These are phyloP conservation scores for Pseudanteris insignis DNA, from an alignment of 2,888 invertebrate species.

Conservation along the genomic window DNA sequence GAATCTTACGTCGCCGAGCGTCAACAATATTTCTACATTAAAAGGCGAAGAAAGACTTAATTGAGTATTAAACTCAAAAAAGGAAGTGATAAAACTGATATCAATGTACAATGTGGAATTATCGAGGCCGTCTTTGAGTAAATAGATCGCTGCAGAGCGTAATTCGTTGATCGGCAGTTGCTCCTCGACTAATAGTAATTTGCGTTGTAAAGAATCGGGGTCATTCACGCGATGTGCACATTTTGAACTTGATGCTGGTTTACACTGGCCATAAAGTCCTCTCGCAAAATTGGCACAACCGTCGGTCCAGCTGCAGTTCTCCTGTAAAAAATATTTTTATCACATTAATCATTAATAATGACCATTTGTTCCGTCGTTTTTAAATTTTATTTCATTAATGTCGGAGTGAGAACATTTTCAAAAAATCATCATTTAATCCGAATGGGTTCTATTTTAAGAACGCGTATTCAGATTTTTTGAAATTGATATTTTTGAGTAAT, in stretches of 20 bases:
- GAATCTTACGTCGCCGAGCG: too few relatives aligned
- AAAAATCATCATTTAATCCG: too few relatives aligned
- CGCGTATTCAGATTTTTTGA: too few relatives aligned
- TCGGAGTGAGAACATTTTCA: too few relatives aligned
- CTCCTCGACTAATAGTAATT: slow-evolving; percentile 36
- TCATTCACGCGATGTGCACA: slow-evolving; percentile 55
- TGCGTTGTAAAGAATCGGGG: slow-evolving; percentile 40
- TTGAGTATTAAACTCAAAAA: slow-evolving; percentile 27
- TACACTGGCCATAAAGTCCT: slow-evolving; percentile 74
- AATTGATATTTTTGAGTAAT: too few relatives aligned
- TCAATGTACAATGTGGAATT: slow-evolving; percentile 27
- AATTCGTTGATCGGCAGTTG: slow-evolving; percentile 28
- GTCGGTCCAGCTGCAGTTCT: slow-evolving; percentile 72
- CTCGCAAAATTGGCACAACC: slow-evolving; percentile 74
- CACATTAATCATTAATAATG: too few relatives aligned
- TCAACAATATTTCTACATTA: too few relatives aligned
- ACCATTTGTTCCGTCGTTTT: too few relatives aligned
- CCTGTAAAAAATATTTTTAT: slow-evolving; percentile 68
- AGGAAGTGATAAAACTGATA: slow-evolving; percentile 23
- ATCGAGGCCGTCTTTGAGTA: slow-evolving; percentile 9
- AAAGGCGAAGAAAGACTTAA: slow-evolving; percentile 31
- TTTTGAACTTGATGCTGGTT: slow-evolving; percentile 63
- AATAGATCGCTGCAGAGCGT: too few relatives aligned
- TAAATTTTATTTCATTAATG: too few relatives aligned
- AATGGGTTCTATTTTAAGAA: too few relatives aligned